Evolutionary conservation across 2,113 vertebrate genomes (phyloP), one percentile per base, ranked within the genome.

Genomic region (Dasypus novemcinctus): DNA sequence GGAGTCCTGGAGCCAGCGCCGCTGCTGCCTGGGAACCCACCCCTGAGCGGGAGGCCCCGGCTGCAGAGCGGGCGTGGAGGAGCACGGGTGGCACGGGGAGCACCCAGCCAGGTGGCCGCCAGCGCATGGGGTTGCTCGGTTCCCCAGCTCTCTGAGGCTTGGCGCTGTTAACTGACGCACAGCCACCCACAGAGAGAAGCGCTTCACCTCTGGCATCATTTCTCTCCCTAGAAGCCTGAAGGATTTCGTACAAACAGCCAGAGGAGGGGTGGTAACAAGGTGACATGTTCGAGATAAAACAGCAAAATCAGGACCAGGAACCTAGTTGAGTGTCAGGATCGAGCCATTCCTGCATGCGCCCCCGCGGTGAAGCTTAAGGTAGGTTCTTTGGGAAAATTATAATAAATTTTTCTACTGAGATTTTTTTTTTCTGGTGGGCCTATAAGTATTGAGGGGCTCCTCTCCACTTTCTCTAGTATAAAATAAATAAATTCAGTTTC

Each of bases 401-500:
- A 57, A 69, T 33, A 95, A 81, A 61, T 66, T 27, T 85, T 90
- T 59, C 57, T 59, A 54, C 38, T 46, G 57, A 78, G 9, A 21
- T 59, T 27, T 78, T 54, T 66, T 78, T 49, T 75, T 63, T 49
- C 66, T 57, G n/a, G 29, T 52, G 23, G n/a, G 23, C 1, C 8
- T 36, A 17, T 80, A 23, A 83, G 10, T 20, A 81, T 61, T 41
- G 14, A 86, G 17, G 18, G 31, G 8, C 41, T 80, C 43, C 43
- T 69, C 59, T 82, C 46, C 8, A 66, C 52, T n/a, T 93, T 71
- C 18, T 83, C 33, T 46, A 33, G 43, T 57, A 57, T 18, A 76
- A 95, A 95, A 64, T 84, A 95, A 95, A 64, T 84, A 92, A 90
- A 80, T 66, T 87, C 87, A 89, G 5, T 63, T 59, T 82, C 69